A percentile compares a stretch with the other conserved stretches of the same genome.
These are phyloP conservation scores for Hypselothyrea guttata DNA, from an alignment of 2,888 invertebrate species.

Conservation along the genomic window DNA sequence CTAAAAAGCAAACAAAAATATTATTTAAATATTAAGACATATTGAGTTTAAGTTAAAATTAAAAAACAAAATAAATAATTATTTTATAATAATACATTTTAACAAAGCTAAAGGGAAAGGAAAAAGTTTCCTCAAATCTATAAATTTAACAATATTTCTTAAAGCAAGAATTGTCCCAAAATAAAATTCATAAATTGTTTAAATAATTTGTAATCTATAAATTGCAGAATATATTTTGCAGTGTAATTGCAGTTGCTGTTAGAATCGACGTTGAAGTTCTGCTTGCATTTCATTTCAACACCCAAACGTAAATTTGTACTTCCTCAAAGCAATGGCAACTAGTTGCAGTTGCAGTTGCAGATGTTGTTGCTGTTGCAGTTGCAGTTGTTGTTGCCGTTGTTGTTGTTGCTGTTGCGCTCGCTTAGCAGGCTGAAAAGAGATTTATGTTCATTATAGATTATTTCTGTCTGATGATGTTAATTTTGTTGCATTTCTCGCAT, in stretches of 20 bases:
- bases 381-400: conserved; percentile 22
- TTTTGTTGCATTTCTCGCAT: conserved; percentile 78
- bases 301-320: conserved; percentile 75
- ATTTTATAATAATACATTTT: too few species aligned
- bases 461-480: conserved; percentile 78
- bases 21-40: too few species aligned
- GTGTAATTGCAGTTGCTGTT: conserved; percentile 1
- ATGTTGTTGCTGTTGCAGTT: conserved; percentile 25
- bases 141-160: too few species aligned
- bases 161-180: too few species aligned
- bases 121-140: too few species aligned
- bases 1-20: too few species aligned
- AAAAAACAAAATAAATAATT: too few species aligned
- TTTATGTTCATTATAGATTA: conserved; percentile 78
- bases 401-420: conserved; percentile 28
- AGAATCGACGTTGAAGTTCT: conserved; percentile 9
- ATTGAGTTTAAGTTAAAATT: too few species aligned
- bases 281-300: conserved; percentile 75
- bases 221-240: background rate
- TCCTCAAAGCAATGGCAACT: conserved; percentile 53
- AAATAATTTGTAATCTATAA: too few species aligned
- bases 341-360: conserved; percentile 18
- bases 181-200: too few species aligned
- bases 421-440: conserved; percentile 50
- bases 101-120: too few species aligned